Base-by-base conservation (phyloP, 2,888 invertebrate species). In the Stramonita haemastoma region DNA sequence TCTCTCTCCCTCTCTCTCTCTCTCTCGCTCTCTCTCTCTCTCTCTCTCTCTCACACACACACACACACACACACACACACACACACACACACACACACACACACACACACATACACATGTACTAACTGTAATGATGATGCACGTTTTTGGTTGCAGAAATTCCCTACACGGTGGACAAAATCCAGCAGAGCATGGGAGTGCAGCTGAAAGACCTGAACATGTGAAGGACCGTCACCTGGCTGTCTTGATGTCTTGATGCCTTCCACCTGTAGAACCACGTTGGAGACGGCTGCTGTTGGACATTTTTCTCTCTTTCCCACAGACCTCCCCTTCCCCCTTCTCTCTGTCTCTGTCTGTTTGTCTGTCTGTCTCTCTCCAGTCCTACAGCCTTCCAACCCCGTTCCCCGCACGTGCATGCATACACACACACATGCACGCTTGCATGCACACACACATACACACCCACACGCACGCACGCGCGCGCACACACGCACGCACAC, bases 111-210 rank as follows among this genome's bases (percentile, higher is more conserved):
- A 34, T 19, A 34, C 36, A 57, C 57, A 34, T n/a, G 36, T 22
- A 70, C 34, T 4, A 34, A 36, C 36, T 0, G 13, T 1, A 46
- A 8, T 46, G 46, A 46, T 46, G 46, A 46, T 46, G 8, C 46
- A 46, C 46, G 46, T 88, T 66, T 57, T 1, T 26, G 60, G n/a
- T 89, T 87, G 22, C 91, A 91, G 91, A 89, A n/a, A 87, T 90
- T 36, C 91, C 91, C 32, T 90, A 86, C 88, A 91, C 91, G 22
- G 89, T 91, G 70, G 91, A 91, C 85, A 90, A 87, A 73, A 88
- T 90, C 32, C 91, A 91, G 84, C 90, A 91, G 84, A 90, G 90
- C 87, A 87, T 90, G 0, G 91, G 90, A 15, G 73, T 90, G 19
- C 83, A 90, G 17, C 73, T 89, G 46, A 86, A 90, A n/a, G 57